phyloP scores from a whole-genome alignment of 2,888 invertebrate species.

The Zele albiditarsus region DNA sequence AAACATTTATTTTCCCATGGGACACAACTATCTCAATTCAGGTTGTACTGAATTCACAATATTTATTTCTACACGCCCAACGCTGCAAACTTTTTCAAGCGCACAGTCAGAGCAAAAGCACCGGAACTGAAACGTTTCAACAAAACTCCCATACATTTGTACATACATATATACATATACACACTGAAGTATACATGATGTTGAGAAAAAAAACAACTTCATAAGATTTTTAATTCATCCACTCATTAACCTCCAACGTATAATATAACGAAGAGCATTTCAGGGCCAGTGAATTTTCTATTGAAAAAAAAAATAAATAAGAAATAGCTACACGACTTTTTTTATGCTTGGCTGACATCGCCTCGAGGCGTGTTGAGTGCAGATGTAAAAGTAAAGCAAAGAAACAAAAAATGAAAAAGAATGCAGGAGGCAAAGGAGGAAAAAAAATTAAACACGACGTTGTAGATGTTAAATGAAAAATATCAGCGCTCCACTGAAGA shows the following conservation, averaged over 20 bases:
- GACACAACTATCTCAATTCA: not conserved
- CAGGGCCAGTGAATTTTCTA: constrained; percentile 8
- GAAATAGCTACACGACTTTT: not conserved
- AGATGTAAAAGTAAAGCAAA: not conserved
- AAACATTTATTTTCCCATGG: not conserved
- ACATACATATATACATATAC: not conserved
- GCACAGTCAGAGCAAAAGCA: not conserved
- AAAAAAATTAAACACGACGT: not conserved
- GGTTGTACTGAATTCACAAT: not conserved
- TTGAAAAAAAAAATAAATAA: not conserved
- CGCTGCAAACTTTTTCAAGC: not conserved
- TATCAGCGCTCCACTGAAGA: not conserved
- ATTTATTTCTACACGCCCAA: not conserved
- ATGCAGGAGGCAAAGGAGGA: not conserved
- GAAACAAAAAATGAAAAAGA: not conserved
- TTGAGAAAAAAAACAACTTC: not conserved
- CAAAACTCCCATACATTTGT: not conserved
- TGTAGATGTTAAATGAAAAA: not conserved
- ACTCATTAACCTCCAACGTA: not conserved
- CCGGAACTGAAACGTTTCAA: not conserved
- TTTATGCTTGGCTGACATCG: constrained; percentile 3
- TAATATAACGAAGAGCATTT: constrained; percentile 11
- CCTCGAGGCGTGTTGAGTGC: not conserved
- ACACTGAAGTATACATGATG: not conserved
- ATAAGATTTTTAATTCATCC: not conserved